Conservation (phyloP, 1,140 invertebrate genomes). For the Diprion similis region DNA sequence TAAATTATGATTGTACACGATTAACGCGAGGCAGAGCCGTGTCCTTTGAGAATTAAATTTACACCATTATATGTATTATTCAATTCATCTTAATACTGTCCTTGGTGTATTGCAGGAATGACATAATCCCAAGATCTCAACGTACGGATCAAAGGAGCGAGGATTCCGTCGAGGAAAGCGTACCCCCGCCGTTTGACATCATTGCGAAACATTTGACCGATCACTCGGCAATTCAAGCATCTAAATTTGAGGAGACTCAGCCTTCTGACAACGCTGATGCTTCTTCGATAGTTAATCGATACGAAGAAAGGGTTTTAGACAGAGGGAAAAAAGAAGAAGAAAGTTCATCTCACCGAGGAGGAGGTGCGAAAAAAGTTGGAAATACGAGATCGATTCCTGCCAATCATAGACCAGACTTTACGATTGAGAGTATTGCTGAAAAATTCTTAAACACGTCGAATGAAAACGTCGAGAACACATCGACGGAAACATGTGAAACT, state of each 20-base stretch:
- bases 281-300: slow-evolving; percentile 20
- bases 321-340: slow-evolving; percentile 1
- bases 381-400: background rate
- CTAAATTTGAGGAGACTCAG: slow-evolving; percentile 25
- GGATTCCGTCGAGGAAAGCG: slow-evolving; percentile 38
- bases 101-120: slow-evolving; percentile 40
- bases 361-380: background rate
- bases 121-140: slow-evolving; percentile 44
- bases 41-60: no score
- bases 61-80: no score
- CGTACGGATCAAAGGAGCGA: slow-evolving; percentile 34
- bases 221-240: slow-evolving; percentile 41
- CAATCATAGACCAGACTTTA: background rate
- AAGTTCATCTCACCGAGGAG: background rate
- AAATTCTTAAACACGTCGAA: slow-evolving; percentile 12
- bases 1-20: no score
- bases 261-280: background rate
- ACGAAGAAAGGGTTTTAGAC: slow-evolving; percentile 35
- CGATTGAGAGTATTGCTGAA: slow-evolving; percentile 29
- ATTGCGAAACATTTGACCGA: slow-evolving; percentile 49
- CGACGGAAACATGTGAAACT: background rate
- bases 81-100: background rate
- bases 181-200: slow-evolving; percentile 42
- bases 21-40: no score
- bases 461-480: background rate